A percentile compares a stretch with the other conserved stretches of the same genome.
These are phyloP conservation scores for Parasteatoda tepidariorum DNA, from an alignment of 1,140 invertebrate species.

Conservation along the genomic window DNA sequence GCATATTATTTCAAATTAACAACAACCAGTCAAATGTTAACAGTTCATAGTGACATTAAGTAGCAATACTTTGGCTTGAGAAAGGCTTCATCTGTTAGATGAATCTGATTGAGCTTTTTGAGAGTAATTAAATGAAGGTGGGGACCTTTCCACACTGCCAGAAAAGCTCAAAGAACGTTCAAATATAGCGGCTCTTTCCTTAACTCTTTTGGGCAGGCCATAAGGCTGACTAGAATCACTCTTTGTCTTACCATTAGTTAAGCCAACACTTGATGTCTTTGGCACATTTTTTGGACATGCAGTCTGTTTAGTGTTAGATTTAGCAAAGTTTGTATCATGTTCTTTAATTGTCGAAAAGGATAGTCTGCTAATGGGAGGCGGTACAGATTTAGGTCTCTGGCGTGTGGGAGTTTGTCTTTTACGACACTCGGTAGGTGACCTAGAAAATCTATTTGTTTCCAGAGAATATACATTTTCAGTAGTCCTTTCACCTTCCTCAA, in stretches of 20 bases:
- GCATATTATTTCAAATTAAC: not conserved
- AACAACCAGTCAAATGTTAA: not conserved
- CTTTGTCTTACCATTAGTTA: constrained; percentile 20
- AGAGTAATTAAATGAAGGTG: constrained; percentile 10
- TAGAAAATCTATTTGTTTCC: not conserved
- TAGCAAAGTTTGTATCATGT: not conserved
- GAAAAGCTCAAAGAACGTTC: constrained; percentile 51
- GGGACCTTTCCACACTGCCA: not conserved
- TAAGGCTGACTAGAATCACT: constrained; percentile 38
- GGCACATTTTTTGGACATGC: constrained; percentile 44
- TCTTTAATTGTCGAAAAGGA: not conserved
- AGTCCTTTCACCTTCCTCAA: not conserved
- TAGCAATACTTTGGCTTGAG: constrained; percentile 36
- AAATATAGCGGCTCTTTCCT: constrained; percentile 48
- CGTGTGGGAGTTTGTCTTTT: constrained; percentile 2
- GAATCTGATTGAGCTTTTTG: constrained; percentile 38
- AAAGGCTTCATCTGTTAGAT: constrained; percentile 20
- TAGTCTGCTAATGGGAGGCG: constrained; percentile 37
- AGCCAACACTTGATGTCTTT: constrained; percentile 23
- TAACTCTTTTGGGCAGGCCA: constrained; percentile 18
- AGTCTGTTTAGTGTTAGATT: not conserved
- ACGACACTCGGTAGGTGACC: constrained; percentile 6
- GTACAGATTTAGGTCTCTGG: constrained; percentile 51
- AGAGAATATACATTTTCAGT: not conserved
- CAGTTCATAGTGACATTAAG: not conserved